Percentiles rank a stretch among this genome's conserved stretches.
phyloP scores from a whole-genome alignment of 2,113 vertebrate species.

The Cyprinodon tularosa region DNA sequence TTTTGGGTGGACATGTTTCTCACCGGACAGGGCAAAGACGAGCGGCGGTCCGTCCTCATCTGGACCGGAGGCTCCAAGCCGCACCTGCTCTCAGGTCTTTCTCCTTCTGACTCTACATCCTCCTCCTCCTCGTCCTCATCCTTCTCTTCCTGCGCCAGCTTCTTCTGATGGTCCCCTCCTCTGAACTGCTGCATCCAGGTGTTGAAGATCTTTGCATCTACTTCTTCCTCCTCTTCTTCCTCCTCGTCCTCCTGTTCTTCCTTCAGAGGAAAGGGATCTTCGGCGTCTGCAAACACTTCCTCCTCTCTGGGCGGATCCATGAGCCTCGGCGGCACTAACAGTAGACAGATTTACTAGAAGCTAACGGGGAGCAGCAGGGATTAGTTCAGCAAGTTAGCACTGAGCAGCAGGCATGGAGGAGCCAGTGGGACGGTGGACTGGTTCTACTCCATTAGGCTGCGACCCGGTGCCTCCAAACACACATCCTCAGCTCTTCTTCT shows the following conservation, averaged over 20 bases:
- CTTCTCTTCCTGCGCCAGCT: background rate
- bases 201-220: conserved; percentile 50
- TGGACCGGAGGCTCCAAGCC: conserved; percentile 30
- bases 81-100: conserved; percentile 62
- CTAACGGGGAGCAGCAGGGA: background rate
- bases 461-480: background rate
- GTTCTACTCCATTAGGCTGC: background rate
- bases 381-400: background rate
- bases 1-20: conserved; percentile 14
- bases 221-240: conserved; percentile 19
- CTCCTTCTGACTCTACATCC: background rate
- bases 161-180: conserved; percentile 12
- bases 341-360: background rate
- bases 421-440: background rate
- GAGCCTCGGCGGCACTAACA: background rate
- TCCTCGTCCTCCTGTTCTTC: conserved; percentile 18
- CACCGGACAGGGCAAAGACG: conserved; percentile 88
- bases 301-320: conserved; percentile 59
- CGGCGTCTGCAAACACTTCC: conserved; percentile 31
- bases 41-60: conserved; percentile 75
- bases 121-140: background rate
- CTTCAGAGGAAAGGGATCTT: conserved; percentile 6
- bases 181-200: conserved; percentile 64
- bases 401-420: background rate
- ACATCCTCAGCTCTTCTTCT: background rate